Evolutionary conservation across 2,888 invertebrate genomes (phyloP), one percentile per base, ranked within the genome.

Genomic region (Leucozona laternaria): DNA sequence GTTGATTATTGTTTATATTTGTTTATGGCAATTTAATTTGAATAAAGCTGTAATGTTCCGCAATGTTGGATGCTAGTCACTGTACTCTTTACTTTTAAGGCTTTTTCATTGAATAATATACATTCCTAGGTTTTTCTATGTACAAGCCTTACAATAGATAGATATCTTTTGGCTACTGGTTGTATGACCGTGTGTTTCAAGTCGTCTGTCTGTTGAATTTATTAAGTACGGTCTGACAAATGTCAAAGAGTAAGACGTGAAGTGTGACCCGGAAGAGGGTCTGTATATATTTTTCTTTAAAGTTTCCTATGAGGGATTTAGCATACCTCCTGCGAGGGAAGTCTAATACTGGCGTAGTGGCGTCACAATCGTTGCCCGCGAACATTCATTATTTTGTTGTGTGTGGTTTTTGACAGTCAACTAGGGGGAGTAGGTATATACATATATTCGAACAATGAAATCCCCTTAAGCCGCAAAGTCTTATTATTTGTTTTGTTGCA

Each of bases 11-110:
- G 15, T 37, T 53, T 81, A 80, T 81, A 72, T 81, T 70, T 57
- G 55, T 62, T 62, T 77, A 76, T 60, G 81, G 85, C 77, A 81
- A 81, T 85, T 78, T 81, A 85, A 85, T 85, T 85, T 85, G 81
- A 81, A 85, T 81, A 85, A 85, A 73, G 77, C 62, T 68, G 17
- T 66, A 72, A 77, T 85, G 85, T 85, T 77, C 80, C 80, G 68
- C 85, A 85, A 72, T 48, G 77, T 55, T 85, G 81, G 25, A 53
- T 73, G 40, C 28, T 73, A 57, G 85, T 6, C 53, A 40, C 68
- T 73, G 81, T 50, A 55, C 76, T 80, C 10, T 72, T 84, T 80
- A 57, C 57, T 37, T 53, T 37, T 37, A 53, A 53, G 50, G 53
- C 15, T 48, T 45, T 43, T 20, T 34, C 43, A 20, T 22, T 40